A percentile compares a stretch with the other conserved stretches of the same genome.
Conservation (phyloP, 2,888 invertebrate genomes). For the Anaspis maculata region DNA sequence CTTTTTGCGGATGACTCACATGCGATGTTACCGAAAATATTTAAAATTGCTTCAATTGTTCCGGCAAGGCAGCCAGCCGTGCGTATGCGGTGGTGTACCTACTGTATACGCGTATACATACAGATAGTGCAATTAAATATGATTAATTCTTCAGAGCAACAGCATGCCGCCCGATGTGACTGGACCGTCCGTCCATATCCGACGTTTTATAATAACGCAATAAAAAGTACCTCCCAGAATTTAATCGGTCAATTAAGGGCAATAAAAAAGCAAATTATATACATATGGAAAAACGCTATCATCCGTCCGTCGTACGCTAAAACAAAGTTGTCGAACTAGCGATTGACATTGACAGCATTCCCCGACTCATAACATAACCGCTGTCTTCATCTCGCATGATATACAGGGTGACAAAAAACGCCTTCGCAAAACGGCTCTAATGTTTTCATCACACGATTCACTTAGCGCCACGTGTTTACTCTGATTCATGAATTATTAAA, state of each 20-base stretch:
- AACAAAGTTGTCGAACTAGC: conserved; percentile 23
- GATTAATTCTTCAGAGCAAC: conserved; percentile 21
- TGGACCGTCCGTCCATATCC: conserved; percentile 1
- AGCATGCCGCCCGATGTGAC: conserved; percentile 3
- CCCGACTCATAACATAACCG: too few species aligned
- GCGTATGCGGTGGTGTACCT: too few species aligned
- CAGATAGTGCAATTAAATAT: conserved; percentile 24
- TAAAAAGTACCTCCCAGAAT: conserved; percentile 32
- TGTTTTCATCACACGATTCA: too few species aligned
- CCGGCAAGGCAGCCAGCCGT: too few species aligned
- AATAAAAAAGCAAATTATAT: conserved; percentile 26
- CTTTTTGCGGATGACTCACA: conserved; percentile 17
- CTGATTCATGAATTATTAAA: too few species aligned
- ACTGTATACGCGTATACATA: conserved; percentile 11
- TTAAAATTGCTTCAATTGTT: conserved; percentile 18
- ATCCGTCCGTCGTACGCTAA: conserved; percentile 21
- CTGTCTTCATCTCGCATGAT: conserved; percentile 14
- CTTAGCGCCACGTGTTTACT: too few species aligned
- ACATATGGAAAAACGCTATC: too few species aligned
- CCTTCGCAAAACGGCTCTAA: too few species aligned
- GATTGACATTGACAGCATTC: conserved; percentile 23
- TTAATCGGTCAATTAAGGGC: conserved; percentile 30
- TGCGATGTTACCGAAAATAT: conserved; percentile 14
- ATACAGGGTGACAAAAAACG: too few species aligned
- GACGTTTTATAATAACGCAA: neutral